Evolutionary conservation across 2,888 invertebrate species (phyloP), one percentile per base, ranked within the genome.

Genomic region (Xanthorhoe spadicearia): DNA sequence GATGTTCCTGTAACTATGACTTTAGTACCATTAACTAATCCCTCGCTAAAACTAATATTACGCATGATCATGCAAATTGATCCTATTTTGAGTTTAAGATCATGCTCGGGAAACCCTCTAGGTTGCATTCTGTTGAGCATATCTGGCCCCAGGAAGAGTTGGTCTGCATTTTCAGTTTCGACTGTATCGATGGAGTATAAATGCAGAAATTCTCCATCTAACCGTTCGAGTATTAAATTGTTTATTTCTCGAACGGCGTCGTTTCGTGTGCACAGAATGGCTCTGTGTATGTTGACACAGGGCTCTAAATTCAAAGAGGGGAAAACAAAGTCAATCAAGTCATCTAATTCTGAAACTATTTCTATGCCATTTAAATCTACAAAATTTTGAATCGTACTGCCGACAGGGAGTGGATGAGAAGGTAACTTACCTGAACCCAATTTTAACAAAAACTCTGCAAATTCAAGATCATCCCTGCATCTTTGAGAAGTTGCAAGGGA

Each of bases 1-100:
- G 55, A 64, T 2, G n/a, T 28, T 9, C 8, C 51, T 56, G 7
- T 17, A 18, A 60, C 46, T 5, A 64, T 60, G 0, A 64, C 54
- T 59, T 58, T 61, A 1, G 56, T 63, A 6, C 59, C 59, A 19
- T 59, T 59, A 2, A 59, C 59, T 13, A 61, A 35, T n/a, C 62
- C 55, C 28, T 62, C 62, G 0, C 38, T 17, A 50, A 56, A 62
- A 35, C 56, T 56, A 17, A 62, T 2, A 56, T 62, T 55, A 28
- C 61, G 38, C 9, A 28, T 59, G 15, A 64, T 64, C 59, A 59
- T 59, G 13, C 50, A 54, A 0, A 59, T 17, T 28, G 49, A 59
- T 0, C 59, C 58, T 49, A 54, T 15, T 54, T 64, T 51, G 23
- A 59, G 9, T 43, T 54, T 35, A 0, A 59, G 15, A 18, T 59